Conservation (phyloP, 2,888 invertebrate genomes). For the Limnephilus marmoratus region DNA sequence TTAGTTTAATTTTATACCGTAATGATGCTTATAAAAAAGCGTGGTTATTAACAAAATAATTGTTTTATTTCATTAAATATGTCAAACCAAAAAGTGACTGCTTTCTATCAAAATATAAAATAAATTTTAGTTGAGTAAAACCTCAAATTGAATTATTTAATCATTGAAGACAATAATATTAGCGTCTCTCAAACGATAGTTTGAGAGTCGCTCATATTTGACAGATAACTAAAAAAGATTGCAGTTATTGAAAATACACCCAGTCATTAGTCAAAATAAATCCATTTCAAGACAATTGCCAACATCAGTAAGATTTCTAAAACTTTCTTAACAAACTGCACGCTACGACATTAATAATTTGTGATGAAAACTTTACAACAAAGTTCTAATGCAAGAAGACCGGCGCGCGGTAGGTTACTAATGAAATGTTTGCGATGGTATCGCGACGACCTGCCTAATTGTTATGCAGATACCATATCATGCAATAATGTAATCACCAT, state of each 20-base stretch:
- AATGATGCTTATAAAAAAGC: too few relatives aligned
- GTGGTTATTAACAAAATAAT: too few relatives aligned
- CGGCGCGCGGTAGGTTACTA: not conserved
- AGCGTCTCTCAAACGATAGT: too few relatives aligned
- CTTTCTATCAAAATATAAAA: too few relatives aligned
- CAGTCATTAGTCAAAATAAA: not conserved
- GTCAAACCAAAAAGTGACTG: too few relatives aligned
- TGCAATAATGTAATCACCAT: constrained; percentile 47
- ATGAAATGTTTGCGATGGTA: constrained; percentile 3
- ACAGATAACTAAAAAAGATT: too few relatives aligned
- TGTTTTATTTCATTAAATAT: too few relatives aligned
- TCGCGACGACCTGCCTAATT: not conserved
- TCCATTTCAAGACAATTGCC: not conserved
- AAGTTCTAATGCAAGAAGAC: not conserved
- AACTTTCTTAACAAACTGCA: not conserved
- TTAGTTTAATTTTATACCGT: too few relatives aligned
- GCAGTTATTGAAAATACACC: not conserved
- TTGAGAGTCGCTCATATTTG: too few relatives aligned
- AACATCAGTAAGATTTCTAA: not conserved
- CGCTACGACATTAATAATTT: not conserved
- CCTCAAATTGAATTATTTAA: too few relatives aligned
- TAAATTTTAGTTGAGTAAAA: too few relatives aligned
- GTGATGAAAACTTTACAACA: not conserved
- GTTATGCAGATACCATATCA: constrained; percentile 45
- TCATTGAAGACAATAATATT: too few relatives aligned